These are phyloP conservation scores for Barnardius zonarius DNA, from an alignment of 2,113 vertebrate species.

Conservation along the genomic window DNA sequence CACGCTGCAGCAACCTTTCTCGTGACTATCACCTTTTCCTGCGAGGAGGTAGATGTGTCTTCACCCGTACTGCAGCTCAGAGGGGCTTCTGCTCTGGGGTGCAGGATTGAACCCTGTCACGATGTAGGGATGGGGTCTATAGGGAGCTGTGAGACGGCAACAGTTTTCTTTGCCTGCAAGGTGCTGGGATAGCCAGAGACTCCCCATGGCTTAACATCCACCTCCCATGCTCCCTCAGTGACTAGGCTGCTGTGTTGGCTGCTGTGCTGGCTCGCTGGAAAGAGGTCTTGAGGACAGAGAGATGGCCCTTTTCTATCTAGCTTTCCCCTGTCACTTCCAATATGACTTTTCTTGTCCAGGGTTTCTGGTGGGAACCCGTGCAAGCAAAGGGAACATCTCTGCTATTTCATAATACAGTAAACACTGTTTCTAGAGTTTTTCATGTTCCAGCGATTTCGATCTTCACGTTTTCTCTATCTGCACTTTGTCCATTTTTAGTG, in stretches of 20 bases:
- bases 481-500: neutral
- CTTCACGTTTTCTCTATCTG: neutral
- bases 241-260: neutral
- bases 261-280: neutral
- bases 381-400: neutral
- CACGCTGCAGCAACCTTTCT: neutral
- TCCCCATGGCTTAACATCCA: too few species aligned
- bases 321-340: neutral
- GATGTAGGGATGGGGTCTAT: neutral
- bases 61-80: fast-evolving
- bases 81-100: neutral
- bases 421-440: neutral
- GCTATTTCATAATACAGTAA: neutral
- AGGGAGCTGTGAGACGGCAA: fast-evolving
- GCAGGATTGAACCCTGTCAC: neutral
- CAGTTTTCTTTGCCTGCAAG: neutral
- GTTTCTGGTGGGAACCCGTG: neutral
- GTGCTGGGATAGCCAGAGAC: neutral
- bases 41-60: fast-evolving
- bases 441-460: neutral
- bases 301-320: neutral
- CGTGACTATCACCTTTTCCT: fast-evolving
- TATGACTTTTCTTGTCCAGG: neutral
- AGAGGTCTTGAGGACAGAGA: neutral
- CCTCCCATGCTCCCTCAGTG: neutral